Percentiles rank a stretch among this genome's conserved stretches.
phyloP scores from a whole-genome alignment of 2,797 vertebrate species.

The Petrocephalus schoutedeni region DNA sequence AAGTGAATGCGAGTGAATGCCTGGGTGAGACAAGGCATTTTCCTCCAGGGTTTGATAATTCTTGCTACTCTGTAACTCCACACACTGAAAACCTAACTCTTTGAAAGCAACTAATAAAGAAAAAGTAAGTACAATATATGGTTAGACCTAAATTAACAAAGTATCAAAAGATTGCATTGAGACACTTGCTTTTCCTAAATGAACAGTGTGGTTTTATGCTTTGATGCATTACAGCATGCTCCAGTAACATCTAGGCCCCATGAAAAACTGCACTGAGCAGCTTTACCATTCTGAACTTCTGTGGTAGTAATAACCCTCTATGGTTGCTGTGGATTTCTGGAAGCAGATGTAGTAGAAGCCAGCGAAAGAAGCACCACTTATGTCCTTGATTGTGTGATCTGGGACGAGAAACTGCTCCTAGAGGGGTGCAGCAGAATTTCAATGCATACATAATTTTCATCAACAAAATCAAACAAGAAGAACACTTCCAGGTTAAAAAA shows the following conservation, averaged over 20 bases:
- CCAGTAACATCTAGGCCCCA: neutral
- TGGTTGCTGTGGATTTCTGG: slow-evolving; percentile 96
- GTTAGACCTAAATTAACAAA: neutral
- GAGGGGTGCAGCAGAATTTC: neutral
- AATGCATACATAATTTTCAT: neutral
- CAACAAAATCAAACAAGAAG: neutral
- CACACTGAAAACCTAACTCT: neutral
- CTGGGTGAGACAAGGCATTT: neutral
- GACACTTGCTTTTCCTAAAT: neutral
- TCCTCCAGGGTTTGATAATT: neutral
- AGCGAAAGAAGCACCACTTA: slow-evolving; percentile 96
- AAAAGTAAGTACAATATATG: neutral
- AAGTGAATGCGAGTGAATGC: neutral
- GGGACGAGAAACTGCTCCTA: slow-evolving; percentile 97
- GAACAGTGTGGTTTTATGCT: neutral
- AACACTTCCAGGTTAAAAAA: neutral
- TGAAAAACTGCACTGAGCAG: neutral
- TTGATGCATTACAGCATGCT: neutral
- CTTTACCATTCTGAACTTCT: slow-evolving; percentile 91
- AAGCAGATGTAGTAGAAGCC: slow-evolving; percentile 99
- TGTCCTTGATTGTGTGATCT: slow-evolving; percentile 97
- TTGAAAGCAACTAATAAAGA: neutral
- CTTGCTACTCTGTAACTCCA: neutral
- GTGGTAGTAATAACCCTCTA: slow-evolving; percentile 96
- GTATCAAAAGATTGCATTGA: neutral